Conservation (phyloP, 23 tunicate genomes). For the Botrylloides violaceus region DNA sequence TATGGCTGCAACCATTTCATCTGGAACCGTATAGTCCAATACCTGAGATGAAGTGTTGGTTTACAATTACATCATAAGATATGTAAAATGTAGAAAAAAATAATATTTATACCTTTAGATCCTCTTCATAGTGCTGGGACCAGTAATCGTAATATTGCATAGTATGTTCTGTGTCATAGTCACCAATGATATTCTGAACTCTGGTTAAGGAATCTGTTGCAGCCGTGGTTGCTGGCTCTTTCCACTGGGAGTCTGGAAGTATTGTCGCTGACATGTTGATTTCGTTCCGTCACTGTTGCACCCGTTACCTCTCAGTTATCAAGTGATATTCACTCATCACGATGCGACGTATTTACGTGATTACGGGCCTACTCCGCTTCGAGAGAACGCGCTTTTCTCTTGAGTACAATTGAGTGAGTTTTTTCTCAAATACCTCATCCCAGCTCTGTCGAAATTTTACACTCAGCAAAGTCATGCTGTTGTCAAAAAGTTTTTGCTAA, state of each 20-base stretch:
- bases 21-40: slow-evolving; percentile 69
- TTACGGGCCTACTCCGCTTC: no score
- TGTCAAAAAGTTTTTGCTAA: no score
- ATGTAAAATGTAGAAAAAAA: not conserved
- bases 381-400: no score
- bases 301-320: no score
- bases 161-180: slow-evolving; percentile 58
- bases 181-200: slow-evolving; percentile 77
- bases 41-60: slow-evolving; percentile 1
- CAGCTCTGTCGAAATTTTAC: no score
- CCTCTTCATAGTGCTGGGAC: slow-evolving; percentile 78
- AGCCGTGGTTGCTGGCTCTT: slow-evolving; percentile 41
- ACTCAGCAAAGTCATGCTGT: no score
- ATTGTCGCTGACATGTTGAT: slow-evolving; percentile 25
- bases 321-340: no score
- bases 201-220: slow-evolving; percentile 37
- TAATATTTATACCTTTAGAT: slow-evolving; percentile 35
- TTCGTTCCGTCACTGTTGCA: no score
- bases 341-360: no score
- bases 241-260: slow-evolving; percentile 60
- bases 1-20: slow-evolving; percentile 41
- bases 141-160: slow-evolving; percentile 85
- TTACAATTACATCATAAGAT: not conserved
- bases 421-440: no score
- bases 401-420: no score